Evolutionary conservation across 1,140 invertebrate genomes (phyloP).

Genomic region (Drosophila triauraria): DNA sequence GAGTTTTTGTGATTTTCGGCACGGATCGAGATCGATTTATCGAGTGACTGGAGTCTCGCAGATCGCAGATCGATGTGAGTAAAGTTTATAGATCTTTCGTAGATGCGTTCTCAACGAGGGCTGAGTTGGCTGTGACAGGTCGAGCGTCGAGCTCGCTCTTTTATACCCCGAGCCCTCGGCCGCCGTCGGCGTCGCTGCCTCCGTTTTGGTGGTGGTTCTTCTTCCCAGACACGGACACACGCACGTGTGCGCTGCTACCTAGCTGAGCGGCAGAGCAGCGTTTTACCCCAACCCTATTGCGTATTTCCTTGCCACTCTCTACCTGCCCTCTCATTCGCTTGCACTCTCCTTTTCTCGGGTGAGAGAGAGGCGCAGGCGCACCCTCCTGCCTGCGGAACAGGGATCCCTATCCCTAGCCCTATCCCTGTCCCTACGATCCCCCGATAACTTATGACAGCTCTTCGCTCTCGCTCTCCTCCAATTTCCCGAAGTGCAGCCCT

Average conservation of each 20-base stretch:
- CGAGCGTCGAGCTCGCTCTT: constrained; percentile 69
- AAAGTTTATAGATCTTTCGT: constrained; percentile 18
- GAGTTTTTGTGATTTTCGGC: constrained; percentile 19
- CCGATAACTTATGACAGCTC: constrained; percentile 77
- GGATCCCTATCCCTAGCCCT: constrained; percentile 1
- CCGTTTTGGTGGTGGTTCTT: constrained; percentile 78
- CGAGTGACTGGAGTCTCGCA: constrained; percentile 10
- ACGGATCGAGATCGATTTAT: constrained; percentile 14
- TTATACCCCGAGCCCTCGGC: constrained; percentile 69
- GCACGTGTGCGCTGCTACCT: constrained; percentile 63
- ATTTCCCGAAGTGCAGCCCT: constrained; percentile 53
- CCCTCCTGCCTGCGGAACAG: constrained; percentile 27
- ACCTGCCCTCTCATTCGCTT: constrained; percentile 42
- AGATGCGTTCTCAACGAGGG: constrained; percentile 78
- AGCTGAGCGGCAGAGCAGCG: constrained; percentile 13
- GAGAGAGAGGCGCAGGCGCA: constrained; percentile 64
- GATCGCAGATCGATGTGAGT: constrained; percentile 21
- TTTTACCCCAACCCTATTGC: constrained; percentile 79
- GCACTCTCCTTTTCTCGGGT: constrained; percentile 5
- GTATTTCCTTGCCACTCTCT: constrained; percentile 61
- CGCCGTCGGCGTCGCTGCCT: constrained; percentile 28
- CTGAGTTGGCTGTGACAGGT: constrained; percentile 83
- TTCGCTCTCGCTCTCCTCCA: constrained; percentile 48
- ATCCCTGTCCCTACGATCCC: constrained; percentile 20
- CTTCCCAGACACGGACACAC: constrained; percentile 44